These are phyloP conservation scores for Chamaedrilus cognettii DNA, from an alignment of 2,888 invertebrate genomes.

Conservation along the genomic window DNA sequence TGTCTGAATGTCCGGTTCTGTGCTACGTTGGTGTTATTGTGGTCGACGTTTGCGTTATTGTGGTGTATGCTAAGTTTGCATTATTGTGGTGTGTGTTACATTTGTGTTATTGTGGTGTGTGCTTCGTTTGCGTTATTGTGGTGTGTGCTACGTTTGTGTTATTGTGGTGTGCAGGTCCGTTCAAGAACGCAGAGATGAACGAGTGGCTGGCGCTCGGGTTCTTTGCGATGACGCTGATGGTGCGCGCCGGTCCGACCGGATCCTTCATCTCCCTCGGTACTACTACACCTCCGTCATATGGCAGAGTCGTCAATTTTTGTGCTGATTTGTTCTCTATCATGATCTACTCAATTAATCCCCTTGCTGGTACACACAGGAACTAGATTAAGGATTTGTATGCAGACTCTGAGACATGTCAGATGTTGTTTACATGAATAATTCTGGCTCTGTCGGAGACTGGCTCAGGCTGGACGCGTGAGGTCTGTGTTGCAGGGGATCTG, in stretches of 20 bases:
- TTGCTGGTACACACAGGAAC: too few species aligned
- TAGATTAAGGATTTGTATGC: too few species aligned
- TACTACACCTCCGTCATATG: too few species aligned
- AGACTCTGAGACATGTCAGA: too few species aligned
- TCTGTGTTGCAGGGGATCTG: slow-evolving; percentile 15
- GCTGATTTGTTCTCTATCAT: too few species aligned
- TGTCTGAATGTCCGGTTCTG: too few species aligned
- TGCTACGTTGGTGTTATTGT: not conserved
- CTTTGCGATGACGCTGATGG: slow-evolving; percentile 23
- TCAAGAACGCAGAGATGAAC: slow-evolving; percentile 24
- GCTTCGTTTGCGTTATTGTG: not conserved
- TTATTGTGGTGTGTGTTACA: not conserved
- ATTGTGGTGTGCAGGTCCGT: slow-evolving; percentile 20
- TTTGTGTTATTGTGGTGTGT: not conserved
- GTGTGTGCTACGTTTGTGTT: not conserved
- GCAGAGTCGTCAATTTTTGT: too few species aligned
- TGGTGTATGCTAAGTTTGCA: not conserved
- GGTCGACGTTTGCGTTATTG: not conserved
- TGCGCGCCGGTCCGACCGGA: slow-evolving; percentile 18
- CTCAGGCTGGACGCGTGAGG: too few species aligned
- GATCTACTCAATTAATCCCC: too few species aligned
- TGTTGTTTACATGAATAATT: too few species aligned
- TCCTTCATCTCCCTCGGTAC: slow-evolving; percentile 22
- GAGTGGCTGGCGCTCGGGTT: slow-evolving; percentile 25
- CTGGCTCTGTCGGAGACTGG: too few species aligned